Evolutionary conservation across 2,113 vertebrate genomes (phyloP).

Genomic region (Entomyzon cyanotis): DNA sequence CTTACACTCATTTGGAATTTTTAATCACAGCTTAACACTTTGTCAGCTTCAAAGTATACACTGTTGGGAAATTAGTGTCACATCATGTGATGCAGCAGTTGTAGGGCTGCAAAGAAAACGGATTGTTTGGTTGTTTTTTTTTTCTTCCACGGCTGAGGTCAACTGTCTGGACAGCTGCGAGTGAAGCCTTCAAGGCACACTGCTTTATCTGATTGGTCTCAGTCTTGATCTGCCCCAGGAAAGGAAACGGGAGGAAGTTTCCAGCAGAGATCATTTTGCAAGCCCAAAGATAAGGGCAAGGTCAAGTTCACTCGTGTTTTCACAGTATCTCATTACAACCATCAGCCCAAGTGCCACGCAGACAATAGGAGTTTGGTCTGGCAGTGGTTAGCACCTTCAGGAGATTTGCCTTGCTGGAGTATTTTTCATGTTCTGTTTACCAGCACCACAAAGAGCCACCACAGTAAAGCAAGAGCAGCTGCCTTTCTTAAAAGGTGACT

Average conservation of each 20-base stretch:
- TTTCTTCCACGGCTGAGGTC: not conserved
- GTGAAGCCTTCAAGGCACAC: not conserved
- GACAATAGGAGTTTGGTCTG: not conserved
- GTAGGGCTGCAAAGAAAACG: not conserved
- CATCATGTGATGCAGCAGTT: not conserved
- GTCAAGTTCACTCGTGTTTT: conserved; percentile 39
- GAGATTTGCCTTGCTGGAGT: not conserved
- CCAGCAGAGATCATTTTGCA: conserved; percentile 43
- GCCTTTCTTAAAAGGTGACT: not conserved
- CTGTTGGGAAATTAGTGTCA: not conserved
- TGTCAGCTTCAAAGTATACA: not conserved
- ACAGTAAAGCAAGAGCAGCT: not conserved
- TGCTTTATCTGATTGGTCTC: conserved; percentile 59
- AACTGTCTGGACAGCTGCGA: conserved; percentile 51
- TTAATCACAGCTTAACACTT: not conserved
- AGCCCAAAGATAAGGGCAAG: conserved; percentile 47
- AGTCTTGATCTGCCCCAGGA: conserved; percentile 42
- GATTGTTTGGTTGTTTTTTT: not conserved
- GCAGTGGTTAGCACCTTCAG: not conserved
- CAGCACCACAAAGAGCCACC: not conserved
- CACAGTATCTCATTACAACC: conserved; percentile 12
- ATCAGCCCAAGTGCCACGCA: not conserved
- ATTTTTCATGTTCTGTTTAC: not conserved
- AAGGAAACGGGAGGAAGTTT: conserved; percentile 41
- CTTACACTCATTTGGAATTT: not conserved